Base-by-base conservation (phyloP, 2,888 invertebrate genomes). In the Pherbina coryleti region DNA sequence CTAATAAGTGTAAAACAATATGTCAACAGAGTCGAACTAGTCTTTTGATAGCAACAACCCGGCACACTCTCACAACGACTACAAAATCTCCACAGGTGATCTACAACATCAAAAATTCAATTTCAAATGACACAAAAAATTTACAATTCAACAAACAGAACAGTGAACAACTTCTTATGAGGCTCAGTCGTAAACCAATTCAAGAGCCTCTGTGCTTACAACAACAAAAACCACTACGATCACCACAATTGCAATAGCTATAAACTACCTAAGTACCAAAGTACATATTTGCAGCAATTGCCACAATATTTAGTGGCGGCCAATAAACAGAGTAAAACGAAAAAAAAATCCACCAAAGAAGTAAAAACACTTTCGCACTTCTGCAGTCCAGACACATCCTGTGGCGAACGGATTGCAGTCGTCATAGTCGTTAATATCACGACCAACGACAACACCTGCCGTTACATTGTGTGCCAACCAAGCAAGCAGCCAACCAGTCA, bases 331-430 rank as follows among this genome's bases (percentile, higher is more conserved):
- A 60, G 60, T 37, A 37, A 37, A 37, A 8, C 4, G 11, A 25
- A 14, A 25, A 25, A 28, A 25, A 60, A 60, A 60, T 28, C 28
- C 19, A 55, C 19, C 8, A 69, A 28, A 28, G n/a, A 37, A 66
- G 66, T 66, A 37, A 14, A 37, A 66, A 66, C 44, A 69, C 75
- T 64, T 74, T 75, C 75, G 75, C 75, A 75, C 75, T 67, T 75
- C 67, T 53, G 66, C 55, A 17, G 19, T 31, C 28, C 75, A 75
- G 75, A 75, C 75, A 37, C 75, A 55, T 75, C 75, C 75, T 75
- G 75, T 66, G 75, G 75, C 67, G 75, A 75, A 66, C 66, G 75
- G 55, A 75, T 75, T 75, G 75, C 67, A 22, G 37, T 49, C 37
- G 44, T 8, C 44, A 55, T 55, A 34, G 53, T 53, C 55, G 75